Conservation (phyloP, 2,888 invertebrate genomes). For the Galeopsomyia nigrocyanea region DNA sequence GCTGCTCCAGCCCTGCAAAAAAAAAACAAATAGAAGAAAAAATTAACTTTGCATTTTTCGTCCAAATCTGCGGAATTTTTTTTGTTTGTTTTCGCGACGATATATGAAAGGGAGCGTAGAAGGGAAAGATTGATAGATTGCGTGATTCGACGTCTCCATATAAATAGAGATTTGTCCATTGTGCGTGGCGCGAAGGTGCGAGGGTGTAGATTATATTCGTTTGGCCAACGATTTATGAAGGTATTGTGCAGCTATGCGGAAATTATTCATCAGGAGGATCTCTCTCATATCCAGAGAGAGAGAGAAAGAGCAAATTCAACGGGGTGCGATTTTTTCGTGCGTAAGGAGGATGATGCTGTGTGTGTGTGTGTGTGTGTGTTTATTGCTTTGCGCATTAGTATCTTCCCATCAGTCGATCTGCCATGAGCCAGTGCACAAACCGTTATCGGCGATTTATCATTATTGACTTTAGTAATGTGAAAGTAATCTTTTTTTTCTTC, state of each 20-base stretch:
- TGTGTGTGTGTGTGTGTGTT: constrained; percentile 15
- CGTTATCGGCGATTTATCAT: constrained; percentile 28
- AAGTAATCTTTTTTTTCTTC: neutral
- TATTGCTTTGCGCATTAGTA: constrained; percentile 21
- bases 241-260: constrained; percentile 43
- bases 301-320: constrained; percentile 20
- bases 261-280: constrained; percentile 42
- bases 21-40: neutral
- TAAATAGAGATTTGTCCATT: constrained; percentile 32
- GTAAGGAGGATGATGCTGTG: constrained; percentile 19
- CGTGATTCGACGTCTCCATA: constrained; percentile 10
- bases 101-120: too few relatives aligned
- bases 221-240: constrained; percentile 40
- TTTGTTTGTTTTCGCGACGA: too few relatives aligned
- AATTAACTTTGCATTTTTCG: too few relatives aligned
- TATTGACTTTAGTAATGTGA: constrained; percentile 4
- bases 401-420: constrained; percentile 10
- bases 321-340: constrained; percentile 6
- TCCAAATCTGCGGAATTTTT: too few relatives aligned
- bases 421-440: constrained; percentile 23
- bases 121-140: too few relatives aligned
- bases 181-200: constrained; percentile 18
- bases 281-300: too few relatives aligned
- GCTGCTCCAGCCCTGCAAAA: neutral
- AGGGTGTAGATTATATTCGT: constrained; percentile 10